These are phyloP conservation scores for Acanthosoma haemorrhoidale DNA, from an alignment of 2,888 invertebrate species.

Conservation along the genomic window DNA sequence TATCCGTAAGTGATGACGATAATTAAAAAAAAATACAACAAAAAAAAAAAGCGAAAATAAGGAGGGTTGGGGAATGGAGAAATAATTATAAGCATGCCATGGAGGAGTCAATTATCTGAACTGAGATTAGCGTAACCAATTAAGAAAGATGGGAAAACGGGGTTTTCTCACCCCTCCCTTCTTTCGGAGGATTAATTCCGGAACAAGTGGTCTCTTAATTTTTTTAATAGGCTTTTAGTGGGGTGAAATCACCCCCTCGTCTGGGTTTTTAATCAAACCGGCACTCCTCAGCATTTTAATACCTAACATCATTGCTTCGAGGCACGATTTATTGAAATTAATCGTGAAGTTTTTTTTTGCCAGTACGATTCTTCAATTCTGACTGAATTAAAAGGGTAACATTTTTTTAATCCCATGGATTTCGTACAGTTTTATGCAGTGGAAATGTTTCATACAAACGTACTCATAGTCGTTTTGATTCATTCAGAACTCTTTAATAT, in stretches of 20 bases:
- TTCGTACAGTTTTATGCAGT: not conserved
- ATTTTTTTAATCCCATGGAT: too few relatives aligned
- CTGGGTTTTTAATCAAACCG: constrained; percentile 3
- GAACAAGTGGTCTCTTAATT: constrained; percentile 31
- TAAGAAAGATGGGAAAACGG: constrained; percentile 23
- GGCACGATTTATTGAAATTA: not conserved
- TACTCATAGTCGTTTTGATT: not conserved
- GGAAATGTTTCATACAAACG: not conserved
- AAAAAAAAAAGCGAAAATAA: not conserved
- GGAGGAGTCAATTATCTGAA: constrained; percentile 20
- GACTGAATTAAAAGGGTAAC: not conserved
- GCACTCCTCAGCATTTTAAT: constrained; percentile 3
- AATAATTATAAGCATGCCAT: constrained; percentile 28
- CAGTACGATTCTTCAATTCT: not conserved
- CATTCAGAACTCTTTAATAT: too few relatives aligned
- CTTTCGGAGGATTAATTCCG: constrained; percentile 5
- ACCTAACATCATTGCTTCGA: not conserved
- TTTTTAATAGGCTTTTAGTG: constrained; percentile 29
- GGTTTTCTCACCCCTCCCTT: not conserved
- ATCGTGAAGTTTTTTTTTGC: not conserved
- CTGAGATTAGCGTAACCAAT: constrained; percentile 25
- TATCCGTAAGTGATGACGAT: not conserved
- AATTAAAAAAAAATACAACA: not conserved
- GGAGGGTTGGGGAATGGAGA: constrained; percentile 2
- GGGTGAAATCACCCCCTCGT: constrained; percentile 6